These are phyloP conservation scores for Spisula subtruncata DNA, from an alignment of 2,888 invertebrate genomes.

Conservation along the genomic window DNA sequence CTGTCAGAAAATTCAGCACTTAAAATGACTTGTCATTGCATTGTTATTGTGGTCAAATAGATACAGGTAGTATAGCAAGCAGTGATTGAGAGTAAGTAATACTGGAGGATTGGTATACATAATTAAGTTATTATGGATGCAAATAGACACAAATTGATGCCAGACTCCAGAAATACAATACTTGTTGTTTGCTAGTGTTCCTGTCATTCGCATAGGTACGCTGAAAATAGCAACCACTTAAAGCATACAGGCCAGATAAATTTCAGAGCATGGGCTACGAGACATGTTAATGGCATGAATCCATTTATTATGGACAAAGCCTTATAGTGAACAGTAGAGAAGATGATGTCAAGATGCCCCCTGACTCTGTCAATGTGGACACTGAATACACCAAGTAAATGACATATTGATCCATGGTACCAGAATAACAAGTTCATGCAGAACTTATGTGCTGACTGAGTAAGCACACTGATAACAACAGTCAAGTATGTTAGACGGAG, in stretches of 20 bases:
- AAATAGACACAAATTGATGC: neutral
- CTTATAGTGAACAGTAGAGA: neutral
- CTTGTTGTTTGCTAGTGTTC: neutral
- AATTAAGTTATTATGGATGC: neutral
- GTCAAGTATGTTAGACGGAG: too few species aligned
- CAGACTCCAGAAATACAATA: neutral
- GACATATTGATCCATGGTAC: conserved; percentile 8
- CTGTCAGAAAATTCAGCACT: too few species aligned
- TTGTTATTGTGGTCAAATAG: neutral
- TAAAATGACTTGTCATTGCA: too few species aligned
- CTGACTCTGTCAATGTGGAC: conserved; percentile 5
- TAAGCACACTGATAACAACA: too few species aligned
- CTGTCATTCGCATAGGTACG: neutral
- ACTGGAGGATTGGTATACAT: neutral
- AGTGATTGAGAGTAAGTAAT: neutral
- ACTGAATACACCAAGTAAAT: neutral
- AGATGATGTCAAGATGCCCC: neutral
- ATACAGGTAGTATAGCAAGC: neutral
- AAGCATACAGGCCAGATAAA: conserved; percentile 14
- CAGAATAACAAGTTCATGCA: neutral
- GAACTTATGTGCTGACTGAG: neutral
- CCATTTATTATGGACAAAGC: conserved; percentile 28
- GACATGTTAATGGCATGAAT: conserved; percentile 29
- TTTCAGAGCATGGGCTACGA: neutral
- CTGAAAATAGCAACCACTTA: conserved; percentile 27